phyloP scores from a whole-genome alignment of 1,140 invertebrate genomes.

The Conus betulinus region DNA sequence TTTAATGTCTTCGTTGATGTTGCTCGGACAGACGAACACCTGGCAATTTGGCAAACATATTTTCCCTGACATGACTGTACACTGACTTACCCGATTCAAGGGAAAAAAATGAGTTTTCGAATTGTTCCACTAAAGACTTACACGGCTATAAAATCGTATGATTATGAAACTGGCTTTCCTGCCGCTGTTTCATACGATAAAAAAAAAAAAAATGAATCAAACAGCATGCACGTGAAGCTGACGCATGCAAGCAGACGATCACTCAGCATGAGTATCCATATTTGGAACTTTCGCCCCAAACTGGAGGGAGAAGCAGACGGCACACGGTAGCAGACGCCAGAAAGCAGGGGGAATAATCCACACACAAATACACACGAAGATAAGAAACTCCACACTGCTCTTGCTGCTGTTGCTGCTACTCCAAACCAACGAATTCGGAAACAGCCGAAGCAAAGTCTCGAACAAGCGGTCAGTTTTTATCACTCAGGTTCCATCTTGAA shows the following conservation, averaged over 20 bases:
- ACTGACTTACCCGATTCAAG: no score
- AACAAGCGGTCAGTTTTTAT: background rate
- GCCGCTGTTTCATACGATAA: background rate
- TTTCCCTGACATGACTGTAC: no score
- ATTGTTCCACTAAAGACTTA: no score
- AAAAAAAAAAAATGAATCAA: no score
- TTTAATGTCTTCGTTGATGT: no score
- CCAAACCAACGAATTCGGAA: background rate
- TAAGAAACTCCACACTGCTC: background rate
- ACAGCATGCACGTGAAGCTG: background rate
- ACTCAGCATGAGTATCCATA: constrained; percentile 25
- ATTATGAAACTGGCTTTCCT: no score
- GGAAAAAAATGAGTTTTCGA: no score
- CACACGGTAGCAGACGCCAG: background rate
- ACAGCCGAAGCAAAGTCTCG: background rate
- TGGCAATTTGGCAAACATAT: no score
- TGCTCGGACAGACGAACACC: no score
- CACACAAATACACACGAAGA: background rate
- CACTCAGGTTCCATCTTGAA: background rate
- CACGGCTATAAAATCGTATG: no score
- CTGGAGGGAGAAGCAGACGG: background rate
- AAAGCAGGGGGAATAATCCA: constrained; percentile 1
- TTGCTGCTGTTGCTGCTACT: background rate
- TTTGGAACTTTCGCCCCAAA: constrained; percentile 17
- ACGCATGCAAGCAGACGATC: constrained; percentile 12